Evolutionary conservation across 2,888 invertebrate genomes (phyloP).

Genomic region (Thysanoteuthis rhombus): DNA sequence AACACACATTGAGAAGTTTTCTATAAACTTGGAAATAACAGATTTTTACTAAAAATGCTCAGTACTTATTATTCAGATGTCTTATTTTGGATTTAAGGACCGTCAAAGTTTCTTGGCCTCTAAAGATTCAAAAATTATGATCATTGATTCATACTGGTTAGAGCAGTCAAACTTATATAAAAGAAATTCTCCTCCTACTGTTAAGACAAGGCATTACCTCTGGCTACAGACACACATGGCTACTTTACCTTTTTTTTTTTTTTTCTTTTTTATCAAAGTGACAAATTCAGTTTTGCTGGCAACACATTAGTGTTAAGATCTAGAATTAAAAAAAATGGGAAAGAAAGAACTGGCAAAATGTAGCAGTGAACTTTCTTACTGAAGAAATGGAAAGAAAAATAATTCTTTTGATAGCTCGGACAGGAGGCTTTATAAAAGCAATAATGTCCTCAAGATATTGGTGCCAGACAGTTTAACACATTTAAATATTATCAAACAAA

Average conservation of each 20-base stretch:
- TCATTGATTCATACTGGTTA: neutral
- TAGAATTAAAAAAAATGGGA: no score
- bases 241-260: neutral
- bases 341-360: no score
- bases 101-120: neutral
- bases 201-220: neutral
- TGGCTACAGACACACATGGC: neutral
- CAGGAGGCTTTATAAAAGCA: neutral
- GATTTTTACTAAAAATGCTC: neutral
- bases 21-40: no score
- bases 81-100: neutral
- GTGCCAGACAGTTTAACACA: slow-evolving; percentile 12
- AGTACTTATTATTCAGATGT: neutral
- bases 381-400: neutral
- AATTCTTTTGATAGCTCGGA: neutral
- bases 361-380: neutral
- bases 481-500: neutral
- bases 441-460: neutral
- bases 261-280: neutral
- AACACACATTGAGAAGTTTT: no score
- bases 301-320: neutral
- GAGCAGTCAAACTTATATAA: neutral
- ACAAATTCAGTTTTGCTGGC: neutral
- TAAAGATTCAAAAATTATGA: neutral
- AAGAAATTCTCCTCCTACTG: neutral